Percentiles rank a stretch among this genome's conserved stretches.
Evolutionary conservation across 1,140 invertebrate genomes (phyloP).

Genomic region (Brachionus angularis): DNA sequence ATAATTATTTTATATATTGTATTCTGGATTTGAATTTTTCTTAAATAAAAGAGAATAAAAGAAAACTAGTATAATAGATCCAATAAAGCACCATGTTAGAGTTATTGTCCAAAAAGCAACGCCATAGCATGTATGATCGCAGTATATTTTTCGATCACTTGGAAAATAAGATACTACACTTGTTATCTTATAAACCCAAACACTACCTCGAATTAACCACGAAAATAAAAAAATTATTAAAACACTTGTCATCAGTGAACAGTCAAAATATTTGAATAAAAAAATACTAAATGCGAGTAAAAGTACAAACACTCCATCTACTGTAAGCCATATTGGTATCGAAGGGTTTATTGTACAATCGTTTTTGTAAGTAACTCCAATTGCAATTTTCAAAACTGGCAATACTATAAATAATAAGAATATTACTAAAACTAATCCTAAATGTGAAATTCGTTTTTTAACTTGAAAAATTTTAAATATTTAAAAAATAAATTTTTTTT

Average conservation of each 20-base stretch:
- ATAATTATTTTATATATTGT: too few species aligned
- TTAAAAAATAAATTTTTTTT: background rate
- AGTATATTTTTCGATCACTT: background rate
- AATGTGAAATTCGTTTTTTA: too few species aligned
- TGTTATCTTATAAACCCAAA: background rate
- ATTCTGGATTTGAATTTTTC: too few species aligned
- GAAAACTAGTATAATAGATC: constrained; percentile 2
- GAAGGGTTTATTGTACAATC: constrained; percentile 11
- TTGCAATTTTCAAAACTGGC: background rate
- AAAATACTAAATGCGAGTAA: background rate
- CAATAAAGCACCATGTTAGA: background rate
- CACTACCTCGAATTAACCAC: constrained; percentile 9
- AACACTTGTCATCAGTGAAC: constrained; percentile 28
- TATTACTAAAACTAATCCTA: background rate
- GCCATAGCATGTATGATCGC: background rate
- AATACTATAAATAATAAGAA: background rate
- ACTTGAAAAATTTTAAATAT: too few species aligned
- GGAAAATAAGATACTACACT: background rate
- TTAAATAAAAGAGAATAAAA: too few species aligned
- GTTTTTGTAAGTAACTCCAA: background rate
- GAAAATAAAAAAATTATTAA: constrained; percentile 21
- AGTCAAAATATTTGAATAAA: constrained; percentile 26
- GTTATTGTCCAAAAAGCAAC: constrained; percentile 30
- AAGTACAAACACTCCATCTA: background rate
- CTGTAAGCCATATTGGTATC: constrained; percentile 24